Evolutionary conservation across 2,888 invertebrate genomes (phyloP).

Genomic region (Lepeophtheirus nordmannii): DNA sequence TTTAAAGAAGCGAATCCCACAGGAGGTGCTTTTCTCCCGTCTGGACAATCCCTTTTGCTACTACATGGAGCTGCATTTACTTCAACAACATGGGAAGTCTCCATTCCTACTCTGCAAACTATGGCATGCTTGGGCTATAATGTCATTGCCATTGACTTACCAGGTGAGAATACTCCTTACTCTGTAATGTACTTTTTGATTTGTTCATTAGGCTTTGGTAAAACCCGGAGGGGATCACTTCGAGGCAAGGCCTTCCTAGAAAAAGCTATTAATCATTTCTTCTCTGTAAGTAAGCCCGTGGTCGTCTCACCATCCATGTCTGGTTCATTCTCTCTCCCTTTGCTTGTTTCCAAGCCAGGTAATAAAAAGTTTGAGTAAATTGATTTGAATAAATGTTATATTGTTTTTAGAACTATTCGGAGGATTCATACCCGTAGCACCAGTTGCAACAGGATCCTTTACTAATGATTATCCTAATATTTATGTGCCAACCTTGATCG

Average conservation of each 20-base stretch:
- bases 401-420: constrained; percentile 28
- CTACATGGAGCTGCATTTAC: constrained; percentile 38
- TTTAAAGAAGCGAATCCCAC: constrained; percentile 6
- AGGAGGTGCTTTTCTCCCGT: background rate
- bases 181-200: too few relatives aligned
- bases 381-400: background rate
- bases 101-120: constrained; percentile 34
- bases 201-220: too few relatives aligned
- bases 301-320: constrained; percentile 40
- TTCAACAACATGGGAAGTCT: constrained; percentile 36
- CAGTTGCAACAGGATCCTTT: constrained; percentile 31
- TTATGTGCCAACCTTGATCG: constrained; percentile 37
- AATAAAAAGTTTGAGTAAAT: background rate
- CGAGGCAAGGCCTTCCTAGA: background rate
- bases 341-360: constrained; percentile 32
- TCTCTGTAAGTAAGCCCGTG: constrained; percentile 31
- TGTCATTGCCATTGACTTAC: constrained; percentile 38
- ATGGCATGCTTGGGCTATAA: constrained; percentile 36
- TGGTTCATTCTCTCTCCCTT: constrained; percentile 36
- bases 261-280: constrained; percentile 7
- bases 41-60: constrained; percentile 32
- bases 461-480: constrained; percentile 11
- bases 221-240: too few relatives aligned
- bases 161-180: constrained; percentile 32
- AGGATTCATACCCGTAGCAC: constrained; percentile 37